Conservation (phyloP, 2,113 vertebrate genomes). For the Petrocephalus microphthalmus region DNA sequence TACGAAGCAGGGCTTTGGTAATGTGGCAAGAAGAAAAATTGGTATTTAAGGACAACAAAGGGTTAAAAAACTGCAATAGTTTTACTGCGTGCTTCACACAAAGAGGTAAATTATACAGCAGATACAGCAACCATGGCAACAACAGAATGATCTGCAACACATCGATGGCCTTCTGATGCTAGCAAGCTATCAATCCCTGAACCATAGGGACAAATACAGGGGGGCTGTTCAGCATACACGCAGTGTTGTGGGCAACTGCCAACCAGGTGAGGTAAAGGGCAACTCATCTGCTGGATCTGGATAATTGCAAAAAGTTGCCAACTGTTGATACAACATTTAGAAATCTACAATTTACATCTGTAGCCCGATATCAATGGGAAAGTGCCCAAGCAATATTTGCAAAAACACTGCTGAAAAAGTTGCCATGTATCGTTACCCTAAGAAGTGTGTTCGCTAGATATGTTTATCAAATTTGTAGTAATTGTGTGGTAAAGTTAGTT, state of each 20-base stretch:
- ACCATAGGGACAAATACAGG: background rate
- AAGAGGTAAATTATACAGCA: background rate
- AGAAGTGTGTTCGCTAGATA: too few relatives aligned
- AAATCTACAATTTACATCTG: too few relatives aligned
- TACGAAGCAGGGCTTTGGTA: background rate
- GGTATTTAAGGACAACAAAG: background rate
- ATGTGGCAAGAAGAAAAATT: background rate
- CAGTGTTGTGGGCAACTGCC: too few relatives aligned
- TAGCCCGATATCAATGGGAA: background rate
- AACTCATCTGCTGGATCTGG: too few relatives aligned
- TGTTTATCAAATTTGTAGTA: too few relatives aligned
- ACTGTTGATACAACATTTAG: too few relatives aligned
- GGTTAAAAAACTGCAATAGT: background rate
- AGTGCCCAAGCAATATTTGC: background rate
- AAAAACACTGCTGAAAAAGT: too few relatives aligned
- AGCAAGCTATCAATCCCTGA: background rate
- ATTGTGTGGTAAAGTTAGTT: too few relatives aligned
- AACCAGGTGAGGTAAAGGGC: too few relatives aligned
- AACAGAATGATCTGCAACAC: background rate
- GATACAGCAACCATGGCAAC: background rate
- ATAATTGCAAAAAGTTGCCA: too few relatives aligned
- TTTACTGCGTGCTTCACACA: background rate
- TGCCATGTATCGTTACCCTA: too few relatives aligned
- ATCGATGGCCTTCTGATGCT: background rate
- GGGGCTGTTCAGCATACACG: background rate